Evolutionary conservation across 2,888 invertebrate genomes (phyloP), one percentile per base, ranked within the genome.

Genomic region (Hypomecis punctinalis): DNA sequence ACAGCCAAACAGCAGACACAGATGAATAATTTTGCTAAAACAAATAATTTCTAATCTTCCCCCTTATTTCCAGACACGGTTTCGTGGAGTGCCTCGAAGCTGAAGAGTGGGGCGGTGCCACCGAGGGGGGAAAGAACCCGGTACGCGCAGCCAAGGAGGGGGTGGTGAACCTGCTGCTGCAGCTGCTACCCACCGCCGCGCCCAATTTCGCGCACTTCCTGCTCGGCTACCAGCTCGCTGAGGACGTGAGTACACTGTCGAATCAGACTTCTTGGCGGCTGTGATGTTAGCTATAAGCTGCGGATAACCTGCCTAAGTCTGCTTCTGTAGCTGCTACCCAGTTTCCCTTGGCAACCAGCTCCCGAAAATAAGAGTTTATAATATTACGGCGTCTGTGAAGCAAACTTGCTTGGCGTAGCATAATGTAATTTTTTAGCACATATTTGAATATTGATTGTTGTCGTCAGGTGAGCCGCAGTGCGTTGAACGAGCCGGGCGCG

Each of bases 201-300:
- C 98, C 98, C 2, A 98, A 98, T 89, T 90, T 99, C 7, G 96
- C 97, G 0, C 98, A 98, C 83, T 97, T 97, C 83, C 93, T 99
- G 53, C 94, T 99, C 2, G 98, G 98, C 0, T 98, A 98, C 84
- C 96, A 98, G 74, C 92, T 97, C 5, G 93, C 94, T 0, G 96
- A 96, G 59, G 97, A 97, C 70, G 95, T 97, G 47, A 94, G 94
- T 80, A 11, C 39, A 0, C 47, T 36, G 43, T 10, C 23, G 23
- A 23, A 23, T 23, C 23, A 23, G 3, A 23, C 23, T 23, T 23
- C 23, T 23, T 23, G 23, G 23, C 23, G 23, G 23, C 23, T 23
- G 23, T 23, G 23, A 23, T 23, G 23, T 23, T 1, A 23, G 23
- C 3, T 23, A 23, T 3, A 23, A 23, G 4, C 7, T 40, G 40